phyloP scores from a whole-genome alignment of 2,113 vertebrate genomes.

The Cromileptes altivelis region DNA sequence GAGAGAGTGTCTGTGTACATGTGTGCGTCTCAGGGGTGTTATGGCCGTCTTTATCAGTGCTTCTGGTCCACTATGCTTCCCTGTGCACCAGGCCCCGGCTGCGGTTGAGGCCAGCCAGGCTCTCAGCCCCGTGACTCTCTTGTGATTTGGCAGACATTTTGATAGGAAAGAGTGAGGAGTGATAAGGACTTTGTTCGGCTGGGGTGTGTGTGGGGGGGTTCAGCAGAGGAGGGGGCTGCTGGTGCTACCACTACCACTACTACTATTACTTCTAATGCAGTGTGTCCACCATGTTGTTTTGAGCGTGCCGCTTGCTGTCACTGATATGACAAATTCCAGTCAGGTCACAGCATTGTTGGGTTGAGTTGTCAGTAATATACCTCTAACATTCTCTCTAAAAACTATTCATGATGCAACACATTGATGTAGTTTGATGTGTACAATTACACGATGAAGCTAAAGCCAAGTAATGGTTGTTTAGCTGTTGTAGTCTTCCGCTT shows the following conservation, averaged over 20 bases:
- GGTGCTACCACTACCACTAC: conserved; percentile 10
- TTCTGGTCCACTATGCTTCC: conserved; percentile 63
- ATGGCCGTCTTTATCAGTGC: conserved; percentile 72
- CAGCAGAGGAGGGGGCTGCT: conserved; percentile 30
- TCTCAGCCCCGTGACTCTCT: conserved; percentile 77
- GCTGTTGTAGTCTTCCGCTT: not conserved
- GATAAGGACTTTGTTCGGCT: conserved; percentile 73
- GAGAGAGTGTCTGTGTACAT: not conserved
- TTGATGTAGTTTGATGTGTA: not conserved
- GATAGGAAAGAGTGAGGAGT: conserved; percentile 74
- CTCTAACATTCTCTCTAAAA: not conserved
- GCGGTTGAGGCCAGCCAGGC: conserved; percentile 59
- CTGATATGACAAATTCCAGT: conserved; percentile 40
- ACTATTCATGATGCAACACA: not conserved
- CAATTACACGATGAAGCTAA: not conserved
- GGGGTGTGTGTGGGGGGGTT: conserved; percentile 28
- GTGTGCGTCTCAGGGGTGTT: conserved; percentile 62
- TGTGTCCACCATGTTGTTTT: conserved; percentile 45
- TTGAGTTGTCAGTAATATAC: not conserved
- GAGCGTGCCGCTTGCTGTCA: not conserved
- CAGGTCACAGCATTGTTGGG: conserved; percentile 16
- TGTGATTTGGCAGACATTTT: conserved; percentile 82
- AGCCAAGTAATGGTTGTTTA: not conserved
- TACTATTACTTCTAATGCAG: conserved; percentile 9
- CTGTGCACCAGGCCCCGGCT: conserved; percentile 54